A percentile compares a stretch with the other conserved stretches of the same genome.
Conservation (phyloP, 2,888 invertebrate species). For the Leuctra nigra region DNA sequence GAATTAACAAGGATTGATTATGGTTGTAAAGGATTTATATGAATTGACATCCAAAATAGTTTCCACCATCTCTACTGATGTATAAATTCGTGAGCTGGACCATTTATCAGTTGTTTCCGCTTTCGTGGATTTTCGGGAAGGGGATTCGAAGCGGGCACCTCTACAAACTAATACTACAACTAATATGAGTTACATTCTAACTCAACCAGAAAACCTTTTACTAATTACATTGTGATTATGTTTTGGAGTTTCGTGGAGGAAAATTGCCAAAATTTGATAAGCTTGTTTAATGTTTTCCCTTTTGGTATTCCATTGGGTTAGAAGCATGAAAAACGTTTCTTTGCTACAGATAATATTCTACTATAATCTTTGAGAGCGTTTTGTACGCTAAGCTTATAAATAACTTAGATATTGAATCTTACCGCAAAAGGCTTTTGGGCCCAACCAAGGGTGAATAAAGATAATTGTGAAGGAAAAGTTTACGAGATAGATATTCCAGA, state of each 20-base stretch:
- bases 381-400: neutral
- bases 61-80: too few species aligned
- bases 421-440: neutral
- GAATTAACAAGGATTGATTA: too few species aligned
- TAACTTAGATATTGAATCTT: neutral
- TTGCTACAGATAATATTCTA: neutral
- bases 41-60: too few species aligned
- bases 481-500: neutral
- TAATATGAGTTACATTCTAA: too few species aligned
- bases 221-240: neutral
- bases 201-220: neutral
- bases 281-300: neutral
- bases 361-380: neutral
- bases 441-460: constrained; percentile 8
- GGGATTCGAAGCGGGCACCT: too few species aligned
- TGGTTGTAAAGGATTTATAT: too few species aligned
- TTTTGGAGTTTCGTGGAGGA: neutral
- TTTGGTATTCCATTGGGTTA: too few species aligned
- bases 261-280: constrained; percentile 5
- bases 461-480: constrained; percentile 11
- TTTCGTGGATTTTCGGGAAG: too few species aligned
- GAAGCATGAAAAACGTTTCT: too few species aligned
- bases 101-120: too few species aligned
- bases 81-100: too few species aligned
- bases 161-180: too few species aligned